Base-by-base conservation (phyloP, 2,888 invertebrate species). In the Ochlodes sylvanus region DNA sequence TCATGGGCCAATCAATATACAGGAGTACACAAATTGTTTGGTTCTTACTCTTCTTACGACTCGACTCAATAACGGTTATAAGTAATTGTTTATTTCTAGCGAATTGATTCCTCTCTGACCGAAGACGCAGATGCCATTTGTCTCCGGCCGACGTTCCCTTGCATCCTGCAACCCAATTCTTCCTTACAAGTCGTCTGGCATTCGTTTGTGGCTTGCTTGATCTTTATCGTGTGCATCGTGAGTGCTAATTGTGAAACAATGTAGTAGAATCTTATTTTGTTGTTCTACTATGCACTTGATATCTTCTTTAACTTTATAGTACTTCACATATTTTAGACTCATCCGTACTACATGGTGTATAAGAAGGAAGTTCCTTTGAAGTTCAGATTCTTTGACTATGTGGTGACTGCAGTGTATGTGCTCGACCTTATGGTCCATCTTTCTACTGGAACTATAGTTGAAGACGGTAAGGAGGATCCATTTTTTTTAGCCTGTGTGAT, bases 51-150 rank as follows among this genome's bases (percentile, higher is more conserved):
- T 27, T 27, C 27, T 27, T 27, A 27, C 27, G 27, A 27, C 5
- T 2, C 5, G 27, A 4, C 27, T 27, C 27, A 5, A 27, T 27
- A 27, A 27, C 27, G 27, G 27, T 5, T 27, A n/a, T n/a, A n/a
- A n/a, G n/a, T 19, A 12, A 21, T 21, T 9, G 3, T 27, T 42
- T 34, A 12, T 17, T 60, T 67, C 4, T 47, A 90, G 90, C 82
- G 87, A 7, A 76, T 82, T 10, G 88, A 88, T 41, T 75, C 85
- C 0, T 81, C 87, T 0, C 71, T 88, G 56, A 82, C 82, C 0
- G 87, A 90, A 34, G 89, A 89, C 66, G 80, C 89, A 0, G 91
- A 91, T 58, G 86, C 83, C 1, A 90, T 91, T 54, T 91, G 91
- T 65, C 79, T 91, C 19, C 84, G 88, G 1, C 79, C 89, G 0